Base-by-base conservation (phyloP, 2,888 invertebrate genomes). In the Rapana venosa region DNA sequence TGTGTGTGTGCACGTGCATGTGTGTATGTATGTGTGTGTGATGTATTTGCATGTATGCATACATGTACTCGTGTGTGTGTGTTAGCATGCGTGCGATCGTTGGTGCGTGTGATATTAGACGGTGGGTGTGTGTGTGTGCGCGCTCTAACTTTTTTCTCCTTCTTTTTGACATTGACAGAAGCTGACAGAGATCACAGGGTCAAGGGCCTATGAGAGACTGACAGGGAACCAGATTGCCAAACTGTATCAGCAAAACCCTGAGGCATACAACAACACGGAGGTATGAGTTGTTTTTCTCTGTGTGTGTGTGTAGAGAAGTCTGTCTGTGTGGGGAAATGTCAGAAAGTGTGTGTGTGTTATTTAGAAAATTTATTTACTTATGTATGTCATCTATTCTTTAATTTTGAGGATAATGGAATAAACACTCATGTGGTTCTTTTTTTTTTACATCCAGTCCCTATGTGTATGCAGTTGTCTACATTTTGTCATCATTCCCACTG, bases 141-240 rank as follows among this genome's bases (percentile, higher is more conserved):
- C 13, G 8, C 11, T 8, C 32, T 15, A 61, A 66, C 66, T 35
- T 79, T 20, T 79, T 4, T 66, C 13, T 13, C 1, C 26, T 6
- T 66, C 17, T 61, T 13, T 61, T 1, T 74, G 74, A 74, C 4
- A 5, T 11, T 79, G 11, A 26, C 95, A 98, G 98, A 97, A 97
- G 96, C 96, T 98, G 90, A 97, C 98, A 0, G 97, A 97, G 94
- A 97, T 98, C 88, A 98, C 98, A 13, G 98, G 98, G 0, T 98
- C 98, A 0, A 97, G 97, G 91, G 98, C 98, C 0, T 98, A 98
- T 96, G 98, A 98, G 96, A 97, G 98, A 90, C 99, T 99, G 96
- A 99, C 99, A 0, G 99, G 98, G 5, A 97, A 98, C 5, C 99
- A 99, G 96, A 99, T 99, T 94, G 97, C 98, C 70, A 99, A 99